Base-by-base conservation (phyloP, 2,797 vertebrate species). In the Chrysocyon brachyurus region DNA sequence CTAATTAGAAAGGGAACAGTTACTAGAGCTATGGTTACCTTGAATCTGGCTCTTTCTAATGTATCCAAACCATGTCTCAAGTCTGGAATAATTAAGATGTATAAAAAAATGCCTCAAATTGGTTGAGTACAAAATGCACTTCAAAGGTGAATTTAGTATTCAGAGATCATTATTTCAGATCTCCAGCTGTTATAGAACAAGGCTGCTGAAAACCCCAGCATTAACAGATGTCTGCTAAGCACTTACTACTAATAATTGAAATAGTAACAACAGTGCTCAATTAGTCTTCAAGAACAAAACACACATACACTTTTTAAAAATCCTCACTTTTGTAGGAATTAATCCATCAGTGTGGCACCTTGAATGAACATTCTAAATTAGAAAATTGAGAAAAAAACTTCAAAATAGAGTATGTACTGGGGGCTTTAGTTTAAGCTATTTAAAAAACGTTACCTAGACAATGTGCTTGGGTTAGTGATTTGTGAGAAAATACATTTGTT, bases 131-230 rank as follows among this genome's bases (percentile, higher is more conserved):
- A 96, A 96, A 96, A 86, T 81, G 49, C 40, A 96, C 95, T 97
- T 97, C 92, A 97, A 95, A 97, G 93, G 73, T 97, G 72, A 96
- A 95, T 97, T 98, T 96, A 92, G 66, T 94, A 94, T 97, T 96
- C 78, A 91, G 75, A 91, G 81, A 87, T 96, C 90, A 92, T 97
- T 96, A 97, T 96, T 97, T 93, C 17, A 88, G 66, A 79, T 72
- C 73, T 94, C 81, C 92, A 91, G 90, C 94, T 95, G 81, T 95
- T 95, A 86, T 3, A 79, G 86, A 97, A 92, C 82, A 96, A 98
- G 93, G 3, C 49, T 56, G 3, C 66, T 85, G 87, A 87, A 84
- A 93, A 94, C 52, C 56, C 19, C 36, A 81, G 40, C 64, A 40
- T 96, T 95, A 94, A 88, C 94, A 97, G 91, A 95, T 97, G 94